Evolutionary conservation across 1,140 invertebrate genomes (phyloP), one percentile per base, ranked within the genome.

Genomic region (Conus betulinus): DNA sequence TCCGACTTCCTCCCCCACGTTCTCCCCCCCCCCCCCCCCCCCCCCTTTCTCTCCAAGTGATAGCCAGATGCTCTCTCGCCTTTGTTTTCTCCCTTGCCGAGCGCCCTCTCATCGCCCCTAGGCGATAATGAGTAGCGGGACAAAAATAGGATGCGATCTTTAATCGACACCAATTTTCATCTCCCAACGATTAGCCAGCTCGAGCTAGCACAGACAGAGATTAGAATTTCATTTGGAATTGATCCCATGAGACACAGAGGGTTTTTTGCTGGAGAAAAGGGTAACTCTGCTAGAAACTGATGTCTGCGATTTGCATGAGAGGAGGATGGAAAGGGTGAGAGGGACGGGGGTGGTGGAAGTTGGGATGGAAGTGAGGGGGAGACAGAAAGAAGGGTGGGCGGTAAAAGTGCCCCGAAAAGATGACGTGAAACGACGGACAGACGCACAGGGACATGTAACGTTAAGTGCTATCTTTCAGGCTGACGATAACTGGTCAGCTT

Each of bases 141-240:
- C 27, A 52, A 78, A 87, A 87, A 87, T 76, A 78, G 20, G 25
- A 87, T 52, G n/a, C 85, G 85, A 87, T 87, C 85, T 87, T 87
- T 87, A 57, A 87, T 87, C 85, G 85, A 79, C 85, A 87, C 71
- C 85, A 78, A 78, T 87, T 76, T 87, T 87, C 85, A 57, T 87
- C 74, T 78, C 85, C 17, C 10, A n/a, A 27, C 55, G 57, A 84
- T 84, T 84, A 84, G 82, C 82, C 23, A 67, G 57, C 82, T 71
- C 82, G 51, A 81, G 79, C 79, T 39, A 51, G 39, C 15, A 8
- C 79, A 17, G 51, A 23, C 79, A 52, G 7, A 81, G 79, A 81
- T 81, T 81, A 51, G 39, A 81, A 81, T 81, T 81, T 81, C 79
- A 81, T 81, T 81, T 81, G 79, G 39, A 53, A 81, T 7, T 81